phyloP scores from a whole-genome alignment of 2,113 vertebrate species.

The Pterocles gutturalis region DNA sequence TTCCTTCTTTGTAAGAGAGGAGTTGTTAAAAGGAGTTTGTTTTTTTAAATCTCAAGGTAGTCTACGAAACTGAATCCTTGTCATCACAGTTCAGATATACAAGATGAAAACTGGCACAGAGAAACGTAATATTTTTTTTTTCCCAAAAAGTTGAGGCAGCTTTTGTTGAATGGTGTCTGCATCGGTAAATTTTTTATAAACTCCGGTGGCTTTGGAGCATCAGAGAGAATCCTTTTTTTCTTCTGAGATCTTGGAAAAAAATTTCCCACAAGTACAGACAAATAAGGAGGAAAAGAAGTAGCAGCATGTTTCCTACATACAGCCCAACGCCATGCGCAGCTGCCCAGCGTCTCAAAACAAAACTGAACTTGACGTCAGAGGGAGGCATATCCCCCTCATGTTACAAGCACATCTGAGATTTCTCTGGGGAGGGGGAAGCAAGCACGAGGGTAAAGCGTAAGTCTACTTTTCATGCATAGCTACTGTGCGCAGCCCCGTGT shows the following conservation, averaged over 20 bases:
- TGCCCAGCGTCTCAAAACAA: constrained; percentile 65
- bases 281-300: neutral
- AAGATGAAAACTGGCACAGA: constrained; percentile 67
- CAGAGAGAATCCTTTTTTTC: constrained; percentile 16
- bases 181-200: constrained; percentile 7
- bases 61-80: constrained; percentile 48
- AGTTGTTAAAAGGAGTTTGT: constrained; percentile 56
- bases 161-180: constrained; percentile 76
- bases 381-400: constrained; percentile 48
- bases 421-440: constrained; percentile 47
- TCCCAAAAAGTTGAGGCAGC: constrained; percentile 76
- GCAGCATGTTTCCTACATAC: constrained; percentile 35
- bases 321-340: constrained; percentile 77
- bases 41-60: constrained; percentile 63
- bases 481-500: constrained; percentile 4
- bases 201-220: constrained; percentile 42
- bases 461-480: constrained; percentile 87
- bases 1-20: constrained; percentile 39
- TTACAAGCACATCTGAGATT: constrained; percentile 22
- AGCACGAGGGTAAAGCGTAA: constrained; percentile 61
- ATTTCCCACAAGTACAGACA: constrained; percentile 18
- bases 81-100: constrained; percentile 39
- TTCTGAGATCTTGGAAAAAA: constrained; percentile 37
- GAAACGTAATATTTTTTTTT: constrained; percentile 26
- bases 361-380: constrained; percentile 60